A percentile compares a stretch with the other conserved stretches of the same genome.
Conservation (phyloP, 2,888 invertebrate genomes). For the Plagiodera versicolora region DNA sequence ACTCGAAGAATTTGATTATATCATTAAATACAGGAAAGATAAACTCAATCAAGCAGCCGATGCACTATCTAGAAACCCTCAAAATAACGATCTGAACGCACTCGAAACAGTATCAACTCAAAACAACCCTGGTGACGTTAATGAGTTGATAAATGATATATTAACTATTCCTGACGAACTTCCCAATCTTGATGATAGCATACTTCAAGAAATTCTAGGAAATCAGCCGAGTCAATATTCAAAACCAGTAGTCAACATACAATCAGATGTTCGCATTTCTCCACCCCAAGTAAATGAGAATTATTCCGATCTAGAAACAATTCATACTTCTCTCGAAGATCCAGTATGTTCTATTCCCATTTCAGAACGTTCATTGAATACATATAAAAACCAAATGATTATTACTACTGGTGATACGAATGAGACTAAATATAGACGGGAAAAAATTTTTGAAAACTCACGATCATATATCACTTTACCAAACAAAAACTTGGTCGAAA, state of each 20-base stretch:
- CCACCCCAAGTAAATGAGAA: neutral
- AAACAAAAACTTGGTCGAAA: neutral
- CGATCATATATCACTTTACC: neutral
- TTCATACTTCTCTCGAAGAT: neutral
- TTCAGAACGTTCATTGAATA: slow-evolving; percentile 1
- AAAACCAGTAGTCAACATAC: neutral
- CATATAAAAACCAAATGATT: neutral
- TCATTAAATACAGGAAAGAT: slow-evolving; percentile 4
- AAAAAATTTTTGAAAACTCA: neutral
- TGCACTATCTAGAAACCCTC: slow-evolving; percentile 8
- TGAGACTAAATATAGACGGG: neutral
- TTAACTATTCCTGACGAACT: neutral
- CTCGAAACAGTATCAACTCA: neutral
- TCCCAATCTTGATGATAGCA: neutral
- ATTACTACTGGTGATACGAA: neutral
- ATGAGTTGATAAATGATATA: neutral
- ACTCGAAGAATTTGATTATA: slow-evolving; percentile 12
- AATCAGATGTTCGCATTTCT: neutral
- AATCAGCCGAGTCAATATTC: neutral
- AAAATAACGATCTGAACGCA: neutral
- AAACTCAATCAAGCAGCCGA: slow-evolving; percentile 12
- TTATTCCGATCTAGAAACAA: neutral
- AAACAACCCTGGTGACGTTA: neutral
- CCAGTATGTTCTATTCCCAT: neutral
- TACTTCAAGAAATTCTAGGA: neutral